Evolutionary conservation across 2,797 vertebrate species (phyloP).

Genomic region (Helarctos malayanus): DNA sequence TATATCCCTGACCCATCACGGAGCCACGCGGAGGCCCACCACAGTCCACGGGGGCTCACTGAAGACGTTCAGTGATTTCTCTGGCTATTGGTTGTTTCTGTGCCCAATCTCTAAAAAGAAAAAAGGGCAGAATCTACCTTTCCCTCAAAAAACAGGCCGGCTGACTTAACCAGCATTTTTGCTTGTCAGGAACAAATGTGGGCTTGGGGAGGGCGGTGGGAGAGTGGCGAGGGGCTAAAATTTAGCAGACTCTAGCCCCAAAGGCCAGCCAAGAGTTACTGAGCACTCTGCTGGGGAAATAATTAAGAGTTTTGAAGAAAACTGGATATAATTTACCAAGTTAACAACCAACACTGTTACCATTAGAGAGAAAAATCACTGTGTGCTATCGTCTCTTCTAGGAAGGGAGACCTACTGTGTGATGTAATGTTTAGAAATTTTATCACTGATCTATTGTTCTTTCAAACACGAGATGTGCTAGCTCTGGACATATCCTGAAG

Average conservation of each 20-base stretch:
- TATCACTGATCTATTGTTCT: not conserved
- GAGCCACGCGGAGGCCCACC: not conserved
- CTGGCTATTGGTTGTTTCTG: not conserved
- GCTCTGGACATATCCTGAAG: not conserved
- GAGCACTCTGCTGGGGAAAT: not conserved
- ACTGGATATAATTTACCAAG: not conserved
- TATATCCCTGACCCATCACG: fast-evolving
- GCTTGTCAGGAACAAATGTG: not conserved
- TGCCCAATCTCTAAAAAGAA: not conserved
- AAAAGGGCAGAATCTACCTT: not conserved
- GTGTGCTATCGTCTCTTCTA: not conserved
- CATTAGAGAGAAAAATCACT: not conserved
- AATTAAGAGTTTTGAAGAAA: not conserved
- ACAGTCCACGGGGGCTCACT: fast-evolving
- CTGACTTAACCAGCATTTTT: not conserved
- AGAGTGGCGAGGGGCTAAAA: too few species aligned
- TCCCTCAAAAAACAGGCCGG: too few species aligned
- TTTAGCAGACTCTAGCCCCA: fast-evolving
- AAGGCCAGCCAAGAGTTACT: not conserved
- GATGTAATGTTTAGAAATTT: not conserved
- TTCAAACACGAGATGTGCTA: not conserved
- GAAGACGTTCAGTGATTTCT: not conserved
- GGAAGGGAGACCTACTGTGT: not conserved
- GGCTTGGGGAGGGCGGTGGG: fast-evolving
- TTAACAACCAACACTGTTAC: not conserved